Evolutionary conservation across 2,113 vertebrate genomes (phyloP), one percentile per base, ranked within the genome.

Genomic region (Corvus moneduloides): DNA sequence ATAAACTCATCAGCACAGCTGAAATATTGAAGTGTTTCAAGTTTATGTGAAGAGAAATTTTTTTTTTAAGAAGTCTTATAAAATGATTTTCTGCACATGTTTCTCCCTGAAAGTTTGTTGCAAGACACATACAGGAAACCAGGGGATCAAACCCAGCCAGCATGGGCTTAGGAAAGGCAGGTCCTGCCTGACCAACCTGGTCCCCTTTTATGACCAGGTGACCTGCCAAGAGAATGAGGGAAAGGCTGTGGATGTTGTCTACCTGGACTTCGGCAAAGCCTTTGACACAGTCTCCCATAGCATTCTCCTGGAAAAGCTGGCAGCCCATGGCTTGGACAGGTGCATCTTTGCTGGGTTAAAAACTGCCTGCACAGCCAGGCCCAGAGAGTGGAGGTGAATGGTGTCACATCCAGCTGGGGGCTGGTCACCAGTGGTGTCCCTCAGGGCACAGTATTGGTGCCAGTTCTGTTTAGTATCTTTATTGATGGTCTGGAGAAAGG

Each of bases 371-470:
- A 71, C 0, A 2, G 26, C 20, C 5, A 3, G 12, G 24, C 55
- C 33, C 37, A 72, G 35, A 27, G 52, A 26, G 21, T 35, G 37
- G 7, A 30, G 56, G 32, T 30, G 48, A 37, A 26, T 13, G 21
- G 32, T 10, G 32, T 1, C 2, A 1, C 20, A 35, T 35, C 37
- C 46, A 52, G 26, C 3, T 44, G 26, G 26, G 3, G 21, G 12
- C 46, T 6, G 10, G 10, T 32, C 26, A 62, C 56, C 0, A 35
- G 10, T 24, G 26, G 37, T 0, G 16, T 2, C 23, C 23, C 30
- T 2, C 24, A 61, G 30, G 22, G 3, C 2, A 3, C 12, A 15
- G 11, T 19, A 0, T 1, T n/a, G 11, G 33, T 7, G 1, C 33
- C 27, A 32, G 4, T 26, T 13, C 22, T 48, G 52, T 2, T 33